Evolutionary conservation across 2,888 invertebrate genomes (phyloP).

Genomic region (Epistrophella euchroma): DNA sequence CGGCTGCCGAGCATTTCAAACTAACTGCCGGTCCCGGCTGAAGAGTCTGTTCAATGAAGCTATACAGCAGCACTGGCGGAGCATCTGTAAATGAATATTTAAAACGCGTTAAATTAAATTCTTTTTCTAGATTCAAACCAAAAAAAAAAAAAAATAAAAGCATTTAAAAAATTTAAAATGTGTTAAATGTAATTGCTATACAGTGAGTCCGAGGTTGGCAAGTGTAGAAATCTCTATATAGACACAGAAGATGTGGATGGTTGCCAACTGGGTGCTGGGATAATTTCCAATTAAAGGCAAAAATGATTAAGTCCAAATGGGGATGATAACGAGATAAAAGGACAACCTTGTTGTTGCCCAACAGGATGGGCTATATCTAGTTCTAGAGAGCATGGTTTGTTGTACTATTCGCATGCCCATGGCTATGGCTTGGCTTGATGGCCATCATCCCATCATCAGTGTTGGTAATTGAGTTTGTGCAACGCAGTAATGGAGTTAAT

Average conservation of each 20-base stretch:
- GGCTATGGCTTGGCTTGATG: no score
- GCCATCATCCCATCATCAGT: constrained; percentile 16
- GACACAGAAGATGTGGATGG: constrained; percentile 8
- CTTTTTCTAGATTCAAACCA: constrained; percentile 4
- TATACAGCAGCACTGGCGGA: constrained; percentile 90
- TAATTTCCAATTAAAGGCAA: constrained; percentile 67
- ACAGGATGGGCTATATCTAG: constrained; percentile 8
- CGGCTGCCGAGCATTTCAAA: constrained; percentile 90
- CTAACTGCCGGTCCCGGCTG: constrained; percentile 91
- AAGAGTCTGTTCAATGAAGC: constrained; percentile 91
- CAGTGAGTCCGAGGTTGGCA: neutral
- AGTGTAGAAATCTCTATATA: neutral
- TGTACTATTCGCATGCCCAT: neutral
- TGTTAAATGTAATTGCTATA: constrained; percentile 51
- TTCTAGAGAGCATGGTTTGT: constrained; percentile 4
- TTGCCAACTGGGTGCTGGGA: constrained; percentile 49
- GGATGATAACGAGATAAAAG: constrained; percentile 63
- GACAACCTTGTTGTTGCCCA: constrained; percentile 8
- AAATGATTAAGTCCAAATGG: constrained; percentile 53
- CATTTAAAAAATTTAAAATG: neutral
- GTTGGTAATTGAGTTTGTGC: constrained; percentile 59
- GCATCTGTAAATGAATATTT: constrained; percentile 86
- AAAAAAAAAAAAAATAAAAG: neutral
- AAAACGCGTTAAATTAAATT: constrained; percentile 56
- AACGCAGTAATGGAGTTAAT: constrained; percentile 72